phyloP scores from a whole-genome alignment of 2,113 vertebrate genomes.

The Neotoma lepida region DNA sequence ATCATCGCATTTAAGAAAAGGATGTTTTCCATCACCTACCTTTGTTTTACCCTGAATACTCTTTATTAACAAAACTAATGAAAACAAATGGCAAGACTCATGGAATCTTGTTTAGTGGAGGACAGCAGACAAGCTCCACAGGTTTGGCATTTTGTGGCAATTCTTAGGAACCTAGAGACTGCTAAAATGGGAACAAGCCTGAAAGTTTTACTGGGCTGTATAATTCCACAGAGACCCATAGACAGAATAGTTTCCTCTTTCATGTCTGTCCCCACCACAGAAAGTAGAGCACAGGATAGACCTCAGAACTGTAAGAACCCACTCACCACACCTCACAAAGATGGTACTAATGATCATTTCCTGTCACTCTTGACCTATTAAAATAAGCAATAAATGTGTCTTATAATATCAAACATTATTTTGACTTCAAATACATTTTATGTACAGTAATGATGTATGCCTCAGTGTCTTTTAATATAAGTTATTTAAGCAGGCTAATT shows the following conservation, averaged over 20 bases:
- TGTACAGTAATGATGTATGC: conserved; percentile 57
- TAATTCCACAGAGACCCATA: neutral
- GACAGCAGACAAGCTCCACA: neutral
- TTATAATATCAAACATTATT: conserved; percentile 51
- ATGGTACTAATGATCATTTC: neutral
- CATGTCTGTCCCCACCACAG: neutral
- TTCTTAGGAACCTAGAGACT: neutral
- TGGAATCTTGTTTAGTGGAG: neutral
- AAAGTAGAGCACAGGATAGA: neutral
- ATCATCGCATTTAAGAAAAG: neutral
- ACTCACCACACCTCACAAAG: conserved; percentile 21
- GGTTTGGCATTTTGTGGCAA: neutral
- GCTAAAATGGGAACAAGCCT: neutral
- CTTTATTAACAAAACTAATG: neutral
- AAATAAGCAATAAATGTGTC: conserved; percentile 36
- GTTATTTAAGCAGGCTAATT: conserved; percentile 65
- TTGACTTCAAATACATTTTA: conserved; percentile 58
- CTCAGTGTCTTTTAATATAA: conserved; percentile 66
- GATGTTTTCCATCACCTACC: neutral
- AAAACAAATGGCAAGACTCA: neutral
- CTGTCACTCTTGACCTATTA: conserved; percentile 60
- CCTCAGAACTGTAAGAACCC: neutral
- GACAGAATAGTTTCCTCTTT: neutral
- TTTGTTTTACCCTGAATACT: neutral
- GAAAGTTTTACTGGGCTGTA: neutral